These are phyloP conservation scores for Lasioglossum pauxillum DNA, from an alignment of 2,888 invertebrate species.

Conservation along the genomic window DNA sequence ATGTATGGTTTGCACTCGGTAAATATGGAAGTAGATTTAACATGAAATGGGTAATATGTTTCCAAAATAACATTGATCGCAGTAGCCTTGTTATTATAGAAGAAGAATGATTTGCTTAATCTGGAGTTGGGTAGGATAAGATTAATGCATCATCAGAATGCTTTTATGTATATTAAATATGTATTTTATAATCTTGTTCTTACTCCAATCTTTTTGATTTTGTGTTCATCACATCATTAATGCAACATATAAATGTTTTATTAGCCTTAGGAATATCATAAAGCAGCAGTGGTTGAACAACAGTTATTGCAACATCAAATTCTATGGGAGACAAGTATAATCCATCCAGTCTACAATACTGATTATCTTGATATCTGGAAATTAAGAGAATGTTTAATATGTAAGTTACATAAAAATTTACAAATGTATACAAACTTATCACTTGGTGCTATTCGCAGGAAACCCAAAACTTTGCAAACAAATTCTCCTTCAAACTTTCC, in stretches of 20 bases:
- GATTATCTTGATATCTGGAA: slow-evolving; percentile 66
- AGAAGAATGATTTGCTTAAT: slow-evolving; percentile 56
- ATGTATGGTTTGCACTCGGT: slow-evolving; percentile 5
- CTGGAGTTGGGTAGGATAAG: slow-evolving; percentile 38
- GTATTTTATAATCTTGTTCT: background rate
- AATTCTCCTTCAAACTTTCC: slow-evolving; percentile 33
- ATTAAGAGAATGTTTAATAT: slow-evolving; percentile 13
- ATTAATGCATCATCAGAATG: background rate
- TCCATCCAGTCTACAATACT: slow-evolving; percentile 69
- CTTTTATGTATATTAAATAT: background rate
- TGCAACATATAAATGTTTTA: slow-evolving; percentile 65
- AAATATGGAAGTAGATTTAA: slow-evolving; percentile 48
- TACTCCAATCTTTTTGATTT: slow-evolving; percentile 37
- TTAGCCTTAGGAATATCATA: slow-evolving; percentile 66
- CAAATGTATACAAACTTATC: slow-evolving; percentile 65
- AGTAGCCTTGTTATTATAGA: slow-evolving; percentile 69
- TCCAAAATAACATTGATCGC: slow-evolving; percentile 64
- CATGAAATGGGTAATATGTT: slow-evolving; percentile 68
- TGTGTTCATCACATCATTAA: slow-evolving; percentile 63
- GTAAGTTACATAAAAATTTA: background rate
- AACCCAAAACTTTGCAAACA: slow-evolving; percentile 67
- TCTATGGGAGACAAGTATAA: slow-evolving; percentile 69
- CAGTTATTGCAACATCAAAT: slow-evolving; percentile 59
- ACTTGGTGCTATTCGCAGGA: slow-evolving; percentile 69
- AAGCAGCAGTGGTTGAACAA: slow-evolving; percentile 61